Evolutionary conservation across 92 coral and sea anemone genomes (phyloP), one percentile per base, ranked within the genome.

Genomic region (Isaurus tuberculatus): DNA sequence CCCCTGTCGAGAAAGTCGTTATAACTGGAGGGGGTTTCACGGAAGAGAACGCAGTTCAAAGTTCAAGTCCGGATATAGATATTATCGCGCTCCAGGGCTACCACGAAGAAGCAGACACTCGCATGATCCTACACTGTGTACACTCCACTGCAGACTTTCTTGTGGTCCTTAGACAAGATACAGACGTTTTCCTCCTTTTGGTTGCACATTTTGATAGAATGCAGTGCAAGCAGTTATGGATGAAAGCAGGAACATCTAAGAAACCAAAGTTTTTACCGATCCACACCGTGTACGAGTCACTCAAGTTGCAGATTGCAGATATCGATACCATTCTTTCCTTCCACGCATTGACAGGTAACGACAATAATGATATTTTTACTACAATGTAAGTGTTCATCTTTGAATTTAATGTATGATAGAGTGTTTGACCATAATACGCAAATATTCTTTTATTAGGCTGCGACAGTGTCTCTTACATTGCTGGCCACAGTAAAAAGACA

Each of bases 51-150:
- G 29, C 42, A 58, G 87, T 81, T 25, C 43, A 30, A 33, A 81
- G 74, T n/a, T 88, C 88, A 60, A 37, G 48, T 20, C 34, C 72
- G 22, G 57, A 72, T 30, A 70, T 68, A 23, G 69, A 32, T 65
- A 29, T 88, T 70, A 25, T 49, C 28, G 55, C 34, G 19, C 65
- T 88, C 17, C 79, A 37, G 22, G 83, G 83, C 27, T 70, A 22
- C 68, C 92, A 84, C 40, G 78, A 89, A 79, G 83, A 84, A 57
- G 92, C 86, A 40, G 89, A 89, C 79, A 57, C 78, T 40, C 49
- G 83, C 19, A 49, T 49, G 2, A 49, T 49, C 22, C 22, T 49
- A 15, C 58, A 49, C 58, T 49, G 58, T 49, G 22, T 49, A 49
- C 58, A 49, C 58, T 49, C 58, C 22, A 19, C 19, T 19, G 58